These are phyloP conservation scores for Crocallis elinguaria DNA, from an alignment of 2,888 invertebrate species.

Conservation along the genomic window DNA sequence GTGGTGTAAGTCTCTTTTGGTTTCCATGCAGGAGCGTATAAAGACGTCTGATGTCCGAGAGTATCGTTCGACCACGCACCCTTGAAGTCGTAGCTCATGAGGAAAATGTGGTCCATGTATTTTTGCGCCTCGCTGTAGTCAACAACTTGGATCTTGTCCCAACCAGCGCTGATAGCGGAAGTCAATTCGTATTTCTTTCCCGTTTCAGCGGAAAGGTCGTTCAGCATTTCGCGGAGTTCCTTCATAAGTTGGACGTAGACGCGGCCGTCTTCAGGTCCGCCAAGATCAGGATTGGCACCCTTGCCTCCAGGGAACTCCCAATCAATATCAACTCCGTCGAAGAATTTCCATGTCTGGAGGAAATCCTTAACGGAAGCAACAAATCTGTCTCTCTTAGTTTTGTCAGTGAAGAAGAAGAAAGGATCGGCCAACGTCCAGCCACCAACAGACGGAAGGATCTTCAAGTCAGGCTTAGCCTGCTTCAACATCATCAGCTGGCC, in stretches of 20 bases:
- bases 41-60: constrained; percentile 72
- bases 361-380: constrained; percentile 78
- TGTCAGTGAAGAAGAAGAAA: constrained; percentile 77
- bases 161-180: constrained; percentile 80
- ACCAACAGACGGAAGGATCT: constrained; percentile 76
- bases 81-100: constrained; percentile 81
- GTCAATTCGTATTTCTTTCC: constrained; percentile 78
- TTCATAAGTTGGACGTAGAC: constrained; percentile 73
- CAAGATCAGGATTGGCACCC: constrained; percentile 76
- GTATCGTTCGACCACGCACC: constrained; percentile 81
- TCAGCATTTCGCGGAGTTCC: constrained; percentile 75
- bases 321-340: constrained; percentile 79
- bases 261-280: constrained; percentile 73
- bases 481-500: constrained; percentile 80
- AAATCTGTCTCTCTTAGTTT: constrained; percentile 70
- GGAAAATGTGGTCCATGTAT: constrained; percentile 80
- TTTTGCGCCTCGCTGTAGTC: constrained; percentile 76
- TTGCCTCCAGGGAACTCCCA: constrained; percentile 83
- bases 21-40: constrained; percentile 75
- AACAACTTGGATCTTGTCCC: constrained; percentile 81
- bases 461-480: constrained; percentile 74
- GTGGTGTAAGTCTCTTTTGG: constrained; percentile 79
- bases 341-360: constrained; percentile 80
- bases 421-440: constrained; percentile 81
- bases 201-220: constrained; percentile 68